Percentiles rank a stretch among this genome's conserved stretches.
These are phyloP conservation scores for Pristionchus entomophagus DNA, from an alignment of 2,888 invertebrate genomes.

Conservation along the genomic window DNA sequence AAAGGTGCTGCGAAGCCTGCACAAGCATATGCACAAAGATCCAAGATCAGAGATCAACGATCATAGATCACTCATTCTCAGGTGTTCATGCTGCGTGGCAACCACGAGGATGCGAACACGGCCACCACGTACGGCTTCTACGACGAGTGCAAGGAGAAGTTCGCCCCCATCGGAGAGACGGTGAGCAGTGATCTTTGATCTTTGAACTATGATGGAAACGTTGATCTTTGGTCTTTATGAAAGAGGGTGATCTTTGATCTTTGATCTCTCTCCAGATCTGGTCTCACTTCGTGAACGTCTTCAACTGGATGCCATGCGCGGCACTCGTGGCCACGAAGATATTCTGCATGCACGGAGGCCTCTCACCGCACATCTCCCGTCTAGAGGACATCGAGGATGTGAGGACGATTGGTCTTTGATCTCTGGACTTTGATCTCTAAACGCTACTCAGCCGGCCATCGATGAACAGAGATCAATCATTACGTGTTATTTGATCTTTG, in stretches of 20 bases:
- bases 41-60: not conserved
- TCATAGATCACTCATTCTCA: not conserved
- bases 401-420: not conserved
- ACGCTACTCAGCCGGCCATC: too few relatives aligned
- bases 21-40: not conserved
- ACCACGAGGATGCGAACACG: slow-evolving; percentile 71
- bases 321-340: slow-evolving; percentile 63
- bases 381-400: slow-evolving; percentile 61
- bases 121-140: slow-evolving; percentile 70
- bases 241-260: not conserved
- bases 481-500: not conserved
- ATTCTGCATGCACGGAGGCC: slow-evolving; percentile 71
- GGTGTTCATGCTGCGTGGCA: slow-evolving; percentile 60
- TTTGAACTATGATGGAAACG: not conserved
- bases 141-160: slow-evolving; percentile 65
- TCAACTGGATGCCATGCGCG: slow-evolving; percentile 68
- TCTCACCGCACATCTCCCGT: slow-evolving; percentile 62
- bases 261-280: slow-evolving; percentile 52
- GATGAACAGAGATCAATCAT: too few relatives aligned
- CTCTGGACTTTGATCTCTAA: not conserved
- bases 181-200: slow-evolving; percentile 1
- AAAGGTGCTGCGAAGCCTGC: too few relatives aligned
- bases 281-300: slow-evolving; percentile 64
- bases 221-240: too few relatives aligned
- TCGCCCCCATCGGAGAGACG: slow-evolving; percentile 52